Conservation (phyloP, 2,113 vertebrate genomes). For the Bubo blakistoni region DNA sequence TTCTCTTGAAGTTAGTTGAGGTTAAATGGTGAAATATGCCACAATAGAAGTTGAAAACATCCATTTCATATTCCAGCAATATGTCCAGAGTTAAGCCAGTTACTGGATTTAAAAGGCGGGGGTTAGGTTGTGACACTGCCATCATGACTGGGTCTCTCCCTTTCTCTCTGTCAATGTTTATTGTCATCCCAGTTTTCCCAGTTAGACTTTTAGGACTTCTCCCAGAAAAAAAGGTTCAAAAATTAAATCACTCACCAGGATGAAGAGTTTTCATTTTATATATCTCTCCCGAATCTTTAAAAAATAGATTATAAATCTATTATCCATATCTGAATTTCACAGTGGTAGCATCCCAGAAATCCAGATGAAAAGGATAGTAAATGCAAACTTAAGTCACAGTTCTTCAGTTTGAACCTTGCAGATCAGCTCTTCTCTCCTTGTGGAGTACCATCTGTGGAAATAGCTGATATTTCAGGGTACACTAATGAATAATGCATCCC, state of each 20-base stretch:
- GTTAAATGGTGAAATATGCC: background rate
- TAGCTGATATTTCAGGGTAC: background rate
- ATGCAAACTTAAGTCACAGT: background rate
- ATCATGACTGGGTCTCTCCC: background rate
- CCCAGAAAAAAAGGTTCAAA: background rate
- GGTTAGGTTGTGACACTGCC: background rate
- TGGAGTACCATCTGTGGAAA: background rate
- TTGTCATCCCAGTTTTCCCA: background rate
- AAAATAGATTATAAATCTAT: background rate
- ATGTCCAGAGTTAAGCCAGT: background rate
- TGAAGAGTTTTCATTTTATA: background rate
- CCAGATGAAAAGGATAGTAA: background rate
- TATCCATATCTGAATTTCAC: background rate
- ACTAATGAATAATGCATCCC: background rate
- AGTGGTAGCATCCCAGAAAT: background rate
- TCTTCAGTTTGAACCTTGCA: background rate
- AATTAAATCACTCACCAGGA: background rate
- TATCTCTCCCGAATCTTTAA: background rate
- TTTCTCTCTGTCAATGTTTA: background rate
- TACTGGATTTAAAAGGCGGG: background rate
- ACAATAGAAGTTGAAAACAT: background rate
- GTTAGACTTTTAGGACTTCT: background rate
- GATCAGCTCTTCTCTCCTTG: background rate
- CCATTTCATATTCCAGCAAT: background rate
- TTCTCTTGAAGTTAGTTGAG: background rate